These are phyloP conservation scores for Ageneiosus marmoratus DNA, from an alignment of 2,113 vertebrate species.

Conservation along the genomic window DNA sequence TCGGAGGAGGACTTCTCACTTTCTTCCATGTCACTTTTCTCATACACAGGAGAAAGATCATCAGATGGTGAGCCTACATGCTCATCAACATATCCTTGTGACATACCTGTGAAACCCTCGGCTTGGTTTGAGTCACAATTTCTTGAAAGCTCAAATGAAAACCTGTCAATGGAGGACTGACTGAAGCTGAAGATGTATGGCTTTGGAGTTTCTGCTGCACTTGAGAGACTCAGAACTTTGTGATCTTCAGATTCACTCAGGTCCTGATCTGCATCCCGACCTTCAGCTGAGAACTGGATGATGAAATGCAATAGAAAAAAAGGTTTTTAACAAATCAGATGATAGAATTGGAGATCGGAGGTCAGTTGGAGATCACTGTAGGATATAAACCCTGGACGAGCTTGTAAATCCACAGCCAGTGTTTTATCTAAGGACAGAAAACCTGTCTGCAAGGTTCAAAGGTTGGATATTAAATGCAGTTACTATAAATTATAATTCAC, in stretches of 20 bases:
- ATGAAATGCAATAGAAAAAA: slow-evolving; percentile 54
- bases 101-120: slow-evolving; percentile 38
- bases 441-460: not conserved
- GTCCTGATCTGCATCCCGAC: slow-evolving; percentile 42
- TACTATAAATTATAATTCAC: not conserved
- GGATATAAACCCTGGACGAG: too few relatives aligned
- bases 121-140: slow-evolving; percentile 2
- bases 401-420: too few relatives aligned
- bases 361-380: not conserved
- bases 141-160: slow-evolving; percentile 34
- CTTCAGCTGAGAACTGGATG: slow-evolving; percentile 66
- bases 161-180: slow-evolving; percentile 47
- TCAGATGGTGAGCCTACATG: slow-evolving; percentile 9
- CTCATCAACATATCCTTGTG: slow-evolving; percentile 33
- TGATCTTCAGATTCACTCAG: slow-evolving; percentile 59
- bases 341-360: slow-evolving; percentile 4
- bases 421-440: too few relatives aligned
- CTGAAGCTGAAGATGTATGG: slow-evolving; percentile 41
- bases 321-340: slow-evolving; percentile 3
- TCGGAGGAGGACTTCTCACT: slow-evolving; percentile 43
- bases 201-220: not conserved
- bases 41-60: slow-evolving; percentile 47
- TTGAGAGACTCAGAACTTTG: slow-evolving; percentile 34
- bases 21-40: slow-evolving; percentile 54
- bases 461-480: not conserved